Evolutionary conservation across 1,140 invertebrate species (phyloP), one percentile per base, ranked within the genome.

Genomic region (Procambarus virginalis): DNA sequence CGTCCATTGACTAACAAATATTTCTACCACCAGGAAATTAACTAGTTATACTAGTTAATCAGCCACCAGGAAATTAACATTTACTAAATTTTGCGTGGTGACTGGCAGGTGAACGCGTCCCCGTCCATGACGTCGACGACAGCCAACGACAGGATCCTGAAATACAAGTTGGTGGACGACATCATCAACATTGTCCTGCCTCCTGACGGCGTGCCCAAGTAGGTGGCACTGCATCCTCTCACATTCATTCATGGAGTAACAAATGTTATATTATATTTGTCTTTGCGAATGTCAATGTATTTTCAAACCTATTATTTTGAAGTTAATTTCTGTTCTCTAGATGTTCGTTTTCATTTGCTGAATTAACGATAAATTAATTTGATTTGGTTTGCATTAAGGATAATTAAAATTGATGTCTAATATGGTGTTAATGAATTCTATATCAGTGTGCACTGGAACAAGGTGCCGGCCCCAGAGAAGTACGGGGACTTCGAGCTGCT

Each of bases 121-220:
- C 98, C 98, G 0, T 99, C 98, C 0, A 93, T 99, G 1, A 97
- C 97, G 3, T 98, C 98, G 0, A 99, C 98, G 0, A 99, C 98
- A 0, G 97, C 97, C 0, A 99, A 98, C 93, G 98, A 99, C 94
- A 95, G 98, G 92, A 98, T 99, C 92, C 95, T 99, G 89, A 99
- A 99, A 93, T 98, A 98, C 93, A 98, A 98, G 94, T 94, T 99
- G 17, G 98, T 99, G 86, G 97, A 98, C 93, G 99, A 99, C 94
- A 98, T 99, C 87, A 94, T 99, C 77, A 97, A 97, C 49, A 96
- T 99, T 76, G 97, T 99, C 0, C 93, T 99, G 51, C 97, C 98
- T 2, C 96, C 97, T 1, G 97, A 97, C 93, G 97, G 98, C 77
- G 95, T 97, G 14, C 98, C 98, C 58, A 98, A 99, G 96, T 97